Conservation (phyloP, 2,113 vertebrate species). For the Leptocoma aspasia region DNA sequence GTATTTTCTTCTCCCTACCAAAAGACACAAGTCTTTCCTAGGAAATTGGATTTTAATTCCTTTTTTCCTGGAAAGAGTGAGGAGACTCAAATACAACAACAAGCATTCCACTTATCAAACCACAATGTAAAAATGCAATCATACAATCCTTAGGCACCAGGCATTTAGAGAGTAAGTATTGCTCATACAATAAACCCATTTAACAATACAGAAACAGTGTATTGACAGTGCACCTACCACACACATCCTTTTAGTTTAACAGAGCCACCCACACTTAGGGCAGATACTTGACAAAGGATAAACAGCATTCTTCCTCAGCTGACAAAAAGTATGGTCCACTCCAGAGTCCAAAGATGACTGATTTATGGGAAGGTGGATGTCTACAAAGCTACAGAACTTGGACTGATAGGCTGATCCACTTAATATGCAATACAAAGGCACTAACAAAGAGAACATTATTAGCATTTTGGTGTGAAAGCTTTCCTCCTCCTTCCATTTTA, state of each 20-base stretch:
- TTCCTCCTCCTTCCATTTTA: slow-evolving; percentile 11
- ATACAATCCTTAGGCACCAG: neutral
- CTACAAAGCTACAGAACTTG: neutral
- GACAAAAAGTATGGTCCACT: neutral
- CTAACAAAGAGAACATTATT: neutral
- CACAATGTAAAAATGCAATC: neutral
- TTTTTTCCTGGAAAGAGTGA: neutral
- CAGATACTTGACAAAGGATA: neutral
- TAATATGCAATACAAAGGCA: neutral
- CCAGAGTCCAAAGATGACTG: neutral
- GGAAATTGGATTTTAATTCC: neutral
- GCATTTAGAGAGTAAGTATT: neutral
- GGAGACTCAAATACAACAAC: neutral
- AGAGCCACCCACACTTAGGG: neutral
- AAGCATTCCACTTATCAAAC: neutral
- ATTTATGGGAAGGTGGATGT: neutral
- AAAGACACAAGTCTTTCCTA: neutral
- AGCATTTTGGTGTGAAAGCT: neutral
- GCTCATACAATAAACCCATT: neutral
- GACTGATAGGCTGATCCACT: neutral
- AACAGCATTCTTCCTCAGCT: neutral
- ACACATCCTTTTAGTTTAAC: neutral
- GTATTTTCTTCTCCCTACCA: neutral
- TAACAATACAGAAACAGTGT: neutral
- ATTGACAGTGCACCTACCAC: neutral